phyloP scores from a whole-genome alignment of 2,113 vertebrate species.

The Zosterops borbonicus region DNA sequence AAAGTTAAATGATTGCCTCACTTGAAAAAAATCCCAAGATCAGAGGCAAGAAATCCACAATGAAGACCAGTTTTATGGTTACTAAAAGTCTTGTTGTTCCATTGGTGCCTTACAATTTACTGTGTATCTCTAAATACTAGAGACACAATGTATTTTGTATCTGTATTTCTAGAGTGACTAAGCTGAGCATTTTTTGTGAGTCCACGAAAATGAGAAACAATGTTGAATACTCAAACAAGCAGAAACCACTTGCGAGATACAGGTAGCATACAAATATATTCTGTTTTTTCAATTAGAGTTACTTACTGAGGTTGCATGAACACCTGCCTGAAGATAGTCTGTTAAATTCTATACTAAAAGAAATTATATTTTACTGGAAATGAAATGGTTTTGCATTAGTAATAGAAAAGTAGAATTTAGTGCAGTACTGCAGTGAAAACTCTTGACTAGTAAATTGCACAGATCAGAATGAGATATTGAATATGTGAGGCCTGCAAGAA shows the following conservation, averaged over 20 bases:
- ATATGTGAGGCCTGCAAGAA: background rate
- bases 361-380: background rate
- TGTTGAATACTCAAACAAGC: background rate
- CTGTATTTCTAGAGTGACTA: background rate
- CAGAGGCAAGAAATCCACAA: background rate
- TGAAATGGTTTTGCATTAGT: background rate
- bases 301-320: background rate
- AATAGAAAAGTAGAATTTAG: background rate
- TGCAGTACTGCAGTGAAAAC: background rate
- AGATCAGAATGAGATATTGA: background rate
- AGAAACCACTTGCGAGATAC: background rate
- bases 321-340: background rate
- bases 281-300: background rate
- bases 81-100: background rate
- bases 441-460: background rate
- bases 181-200: background rate
- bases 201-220: background rate
- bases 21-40: background rate
- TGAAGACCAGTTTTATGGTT: background rate
- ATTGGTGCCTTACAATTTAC: background rate
- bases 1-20: background rate
- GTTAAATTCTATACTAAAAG: background rate
- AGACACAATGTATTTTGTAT: background rate
- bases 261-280: background rate
- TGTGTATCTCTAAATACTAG: background rate